Evolutionary conservation across 53 echinoderm and acorn worm genomes (phyloP), one percentile per base, ranked within the genome.

Genomic region (Pentamera pediparva): DNA sequence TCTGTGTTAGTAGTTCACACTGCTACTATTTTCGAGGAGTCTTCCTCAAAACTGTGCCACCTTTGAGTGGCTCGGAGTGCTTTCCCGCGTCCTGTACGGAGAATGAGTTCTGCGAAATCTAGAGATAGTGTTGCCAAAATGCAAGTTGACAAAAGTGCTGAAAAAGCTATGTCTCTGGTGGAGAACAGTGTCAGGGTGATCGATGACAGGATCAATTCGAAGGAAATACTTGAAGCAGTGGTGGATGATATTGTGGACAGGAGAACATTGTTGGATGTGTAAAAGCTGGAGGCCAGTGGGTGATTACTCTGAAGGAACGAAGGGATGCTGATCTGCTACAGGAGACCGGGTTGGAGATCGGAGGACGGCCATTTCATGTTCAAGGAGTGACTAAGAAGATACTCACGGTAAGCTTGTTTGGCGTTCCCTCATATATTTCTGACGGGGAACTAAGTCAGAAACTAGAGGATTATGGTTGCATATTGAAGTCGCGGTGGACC

Each of bases 201-300:
- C 10, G 62, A 62, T n/a, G 33, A 62, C 36, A 35, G 33, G 5
- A 7, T 62, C 36, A 9, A 32, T 31, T 20, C 62, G 10, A 11
- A 32, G 20, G 33, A 32, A 17, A 6, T 62, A 9, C 35, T 35
- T 32, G 18, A 18, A 4, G 62, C 62, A 11, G n/a, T 62, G 21
- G 15, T 32, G 29, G 35, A 32, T 34, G 62, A 36, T 32, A 62
- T 62, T 62, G 62, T n/a, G n/a, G 62, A n/a, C 34, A 35, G 36
- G 62, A 62, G 22, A 62, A 62, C 35, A 38, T 62, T 33, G 18
- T 62, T 18, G 62, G 62, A 15, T 62, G 62, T 62, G 62, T 62
- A 22, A 62, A 62, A 17, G 29, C 62, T 35, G 21, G 20, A 11
- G 62, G 62, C 2, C 39, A 62, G 22, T 62, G 62, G 62, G 37